These are phyloP conservation scores for Morinoia aosen DNA, from an alignment of 2,888 invertebrate genomes.

Conservation along the genomic window DNA sequence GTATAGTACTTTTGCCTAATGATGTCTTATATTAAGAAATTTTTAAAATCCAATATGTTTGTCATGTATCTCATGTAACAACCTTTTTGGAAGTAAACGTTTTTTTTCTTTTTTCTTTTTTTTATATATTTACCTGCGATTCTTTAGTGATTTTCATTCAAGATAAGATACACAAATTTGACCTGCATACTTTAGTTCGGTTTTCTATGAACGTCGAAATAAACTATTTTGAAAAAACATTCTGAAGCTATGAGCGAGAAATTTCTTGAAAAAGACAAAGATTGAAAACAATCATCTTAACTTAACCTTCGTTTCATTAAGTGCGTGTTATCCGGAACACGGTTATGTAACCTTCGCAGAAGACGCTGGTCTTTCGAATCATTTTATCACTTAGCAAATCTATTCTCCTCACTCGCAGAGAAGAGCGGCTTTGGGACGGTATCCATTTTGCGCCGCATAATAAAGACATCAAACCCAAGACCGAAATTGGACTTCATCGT, in stretches of 20 bases:
- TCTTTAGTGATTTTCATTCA: not conserved
- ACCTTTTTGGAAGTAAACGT: no score
- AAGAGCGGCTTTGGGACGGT: not conserved
- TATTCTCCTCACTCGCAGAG: not conserved
- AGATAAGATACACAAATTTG: not conserved
- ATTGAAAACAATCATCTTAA: not conserved
- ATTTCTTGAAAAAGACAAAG: not conserved
- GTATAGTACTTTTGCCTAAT: no score
- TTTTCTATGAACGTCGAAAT: not conserved
- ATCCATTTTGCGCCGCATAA: not conserved
- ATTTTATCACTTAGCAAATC: not conserved
- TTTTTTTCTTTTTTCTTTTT: no score
- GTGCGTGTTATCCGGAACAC: not conserved
- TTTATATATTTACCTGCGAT: not conserved
- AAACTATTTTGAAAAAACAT: not conserved
- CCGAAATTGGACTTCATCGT: not conserved
- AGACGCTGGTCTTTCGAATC: not conserved
- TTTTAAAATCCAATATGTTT: no score
- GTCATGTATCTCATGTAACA: no score
- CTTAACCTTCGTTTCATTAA: not conserved
- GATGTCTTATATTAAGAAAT: no score
- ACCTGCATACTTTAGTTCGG: no score
- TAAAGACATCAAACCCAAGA: slow-evolving; percentile 5
- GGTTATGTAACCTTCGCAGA: not conserved
- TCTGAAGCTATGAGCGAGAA: not conserved